Conservation (phyloP, 1,140 invertebrate genomes). For the Magallana angulata region DNA sequence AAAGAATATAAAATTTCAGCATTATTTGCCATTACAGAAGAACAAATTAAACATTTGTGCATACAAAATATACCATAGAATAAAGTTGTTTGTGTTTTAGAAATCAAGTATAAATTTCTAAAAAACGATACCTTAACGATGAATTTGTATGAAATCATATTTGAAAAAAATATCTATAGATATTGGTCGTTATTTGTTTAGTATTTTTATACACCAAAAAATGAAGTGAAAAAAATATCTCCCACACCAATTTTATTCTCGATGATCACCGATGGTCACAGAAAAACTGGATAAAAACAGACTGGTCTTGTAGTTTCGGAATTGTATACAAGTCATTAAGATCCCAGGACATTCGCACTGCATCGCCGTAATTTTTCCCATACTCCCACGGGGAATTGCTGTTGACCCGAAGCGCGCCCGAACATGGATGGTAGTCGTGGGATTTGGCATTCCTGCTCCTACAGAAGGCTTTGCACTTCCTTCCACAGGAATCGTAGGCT, state of each 20-base stretch:
- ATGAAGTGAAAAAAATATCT: neutral
- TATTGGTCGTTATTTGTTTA: too few relatives aligned
- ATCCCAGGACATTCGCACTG: constrained; percentile 58
- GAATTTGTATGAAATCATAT: too few relatives aligned
- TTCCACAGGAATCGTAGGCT: constrained; percentile 72
- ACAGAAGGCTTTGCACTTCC: constrained; percentile 69
- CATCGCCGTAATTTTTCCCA: constrained; percentile 63
- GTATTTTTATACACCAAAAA: too few relatives aligned
- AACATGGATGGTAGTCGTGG: constrained; percentile 60
- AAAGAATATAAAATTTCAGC: too few relatives aligned
- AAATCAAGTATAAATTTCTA: too few relatives aligned
- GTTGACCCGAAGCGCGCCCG: constrained; percentile 63
- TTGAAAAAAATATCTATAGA: too few relatives aligned
- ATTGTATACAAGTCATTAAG: constrained; percentile 42
- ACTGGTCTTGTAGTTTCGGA: constrained; percentile 49
- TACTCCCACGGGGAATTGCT: constrained; percentile 54
- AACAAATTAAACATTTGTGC: too few relatives aligned
- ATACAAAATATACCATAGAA: too few relatives aligned
- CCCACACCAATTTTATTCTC: constrained; percentile 19
- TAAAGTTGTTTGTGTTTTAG: too few relatives aligned
- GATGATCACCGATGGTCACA: constrained; percentile 59
- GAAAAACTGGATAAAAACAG: constrained; percentile 55
- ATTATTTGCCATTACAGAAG: too few relatives aligned
- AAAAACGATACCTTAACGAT: too few relatives aligned
- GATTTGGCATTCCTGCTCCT: constrained; percentile 45